Base-by-base conservation (phyloP, 2,888 invertebrate species). In the Nymphalis c-album region DNA sequence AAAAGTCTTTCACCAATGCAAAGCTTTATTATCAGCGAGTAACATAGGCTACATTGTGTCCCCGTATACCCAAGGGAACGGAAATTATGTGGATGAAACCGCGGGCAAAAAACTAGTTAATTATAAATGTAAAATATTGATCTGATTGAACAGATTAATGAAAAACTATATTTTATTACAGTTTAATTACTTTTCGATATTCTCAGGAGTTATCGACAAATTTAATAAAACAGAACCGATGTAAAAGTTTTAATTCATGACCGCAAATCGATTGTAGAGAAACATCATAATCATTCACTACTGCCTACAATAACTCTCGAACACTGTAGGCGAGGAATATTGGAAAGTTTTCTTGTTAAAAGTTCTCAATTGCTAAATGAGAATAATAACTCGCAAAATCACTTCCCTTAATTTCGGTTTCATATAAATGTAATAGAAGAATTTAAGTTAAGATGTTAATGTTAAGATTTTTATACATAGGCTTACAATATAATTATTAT, bases 331-430 rank as follows among this genome's bases (percentile, higher is more conserved):
- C 85, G 83, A 79, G 78, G 86, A 85, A 87, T 85, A 86, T 84
- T 84, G 85, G 74, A 84, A 91, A 91, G 86, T 91, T 91, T 91
- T 91, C 91, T 91, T 91, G 91, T 91, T 91, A 91, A 90, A 91
- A 91, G 85, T 91, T 91, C 83, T 84, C 85, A 87, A 90, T 87
- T 86, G 87, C 86, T 85, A 85, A 90, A 88, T 88, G 88, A 85
- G 89, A 87, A 90, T 90, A 87, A 90, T 90, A 89, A 88, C 87
- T 90, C 85, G 83, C 83, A 84, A 85, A 90, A 88, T 90, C 86
- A 87, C 85, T 88, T 87, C 85, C 85, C 83, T 40, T 18, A 18
- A 57, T 40, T 57, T 13, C 48, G 57, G 10, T 57, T 40, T 5
- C 3, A 55, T 35, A 55, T 31, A 55, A 55, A 16, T 31, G n/a